Conservation (phyloP, 2,797 vertebrate species). For the Rhynchotus rufescens region DNA sequence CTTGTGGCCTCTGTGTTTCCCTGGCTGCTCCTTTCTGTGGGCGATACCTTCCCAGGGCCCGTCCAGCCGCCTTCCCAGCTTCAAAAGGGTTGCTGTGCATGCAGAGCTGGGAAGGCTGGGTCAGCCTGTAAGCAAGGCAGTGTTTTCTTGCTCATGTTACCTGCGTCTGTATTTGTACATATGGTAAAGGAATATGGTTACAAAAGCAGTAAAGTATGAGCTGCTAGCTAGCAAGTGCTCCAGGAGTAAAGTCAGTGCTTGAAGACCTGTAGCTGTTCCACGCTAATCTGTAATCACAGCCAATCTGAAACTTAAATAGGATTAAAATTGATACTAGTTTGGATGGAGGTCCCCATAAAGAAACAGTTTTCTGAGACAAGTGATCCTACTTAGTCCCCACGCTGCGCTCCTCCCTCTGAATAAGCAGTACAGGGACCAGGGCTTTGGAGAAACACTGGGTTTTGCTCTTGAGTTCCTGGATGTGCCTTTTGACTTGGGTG, state of each 20-base stretch:
- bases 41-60: background rate
- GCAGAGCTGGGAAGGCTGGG: background rate
- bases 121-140: background rate
- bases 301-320: background rate
- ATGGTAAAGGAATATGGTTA: background rate
- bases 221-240: background rate
- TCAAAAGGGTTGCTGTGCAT: background rate
- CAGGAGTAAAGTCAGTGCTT: background rate
- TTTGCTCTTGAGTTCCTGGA: background rate
- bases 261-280: background rate
- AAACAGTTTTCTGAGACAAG: rapidly evolving
- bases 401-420: background rate
- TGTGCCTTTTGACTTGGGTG: background rate
- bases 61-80: background rate
- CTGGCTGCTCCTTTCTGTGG: background rate
- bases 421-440: background rate
- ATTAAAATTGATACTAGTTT: background rate
- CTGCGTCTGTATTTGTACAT: background rate
- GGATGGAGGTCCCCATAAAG: background rate
- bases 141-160: background rate
- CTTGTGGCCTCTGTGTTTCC: background rate
- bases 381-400: background rate
- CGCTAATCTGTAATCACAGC: background rate
- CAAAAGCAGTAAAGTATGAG: background rate
- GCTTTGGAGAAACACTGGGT: background rate